Conservation (phyloP, 2,797 vertebrate genomes). For the Notoglanidium macrostoma region DNA sequence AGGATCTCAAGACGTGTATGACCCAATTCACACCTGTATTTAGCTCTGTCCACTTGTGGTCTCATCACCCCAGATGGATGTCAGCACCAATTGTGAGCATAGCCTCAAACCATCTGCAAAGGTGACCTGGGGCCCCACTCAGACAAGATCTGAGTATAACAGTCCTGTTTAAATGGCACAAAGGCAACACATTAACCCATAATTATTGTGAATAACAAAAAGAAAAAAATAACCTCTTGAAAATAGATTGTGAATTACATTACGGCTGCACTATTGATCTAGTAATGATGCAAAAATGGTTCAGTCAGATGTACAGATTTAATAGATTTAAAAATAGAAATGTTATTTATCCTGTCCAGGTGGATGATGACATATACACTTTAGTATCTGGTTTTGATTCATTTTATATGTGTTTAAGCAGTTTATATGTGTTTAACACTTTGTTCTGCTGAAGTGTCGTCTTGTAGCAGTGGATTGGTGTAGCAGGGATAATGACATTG, state of each 20-base stretch:
- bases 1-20: background rate
- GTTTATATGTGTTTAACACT: background rate
- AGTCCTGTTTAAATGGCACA: background rate
- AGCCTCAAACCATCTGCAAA: background rate
- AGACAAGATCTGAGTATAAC: background rate
- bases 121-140: background rate
- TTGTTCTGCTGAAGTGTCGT: background rate
- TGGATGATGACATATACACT: background rate
- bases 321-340: conserved; percentile 1
- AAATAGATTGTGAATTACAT: background rate
- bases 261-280: background rate
- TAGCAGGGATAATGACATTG: background rate
- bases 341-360: background rate
- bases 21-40: background rate
- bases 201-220: background rate
- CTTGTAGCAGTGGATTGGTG: background rate
- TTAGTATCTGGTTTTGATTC: background rate
- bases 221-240: background rate
- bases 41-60: background rate
- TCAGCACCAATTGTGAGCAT: background rate
- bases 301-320: background rate
- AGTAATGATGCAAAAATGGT: background rate
- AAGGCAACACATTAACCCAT: background rate
- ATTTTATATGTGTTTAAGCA: background rate
- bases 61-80: background rate